phyloP scores from a whole-genome alignment of 1,140 invertebrate species.

The Trinorchestia longiramus region DNA sequence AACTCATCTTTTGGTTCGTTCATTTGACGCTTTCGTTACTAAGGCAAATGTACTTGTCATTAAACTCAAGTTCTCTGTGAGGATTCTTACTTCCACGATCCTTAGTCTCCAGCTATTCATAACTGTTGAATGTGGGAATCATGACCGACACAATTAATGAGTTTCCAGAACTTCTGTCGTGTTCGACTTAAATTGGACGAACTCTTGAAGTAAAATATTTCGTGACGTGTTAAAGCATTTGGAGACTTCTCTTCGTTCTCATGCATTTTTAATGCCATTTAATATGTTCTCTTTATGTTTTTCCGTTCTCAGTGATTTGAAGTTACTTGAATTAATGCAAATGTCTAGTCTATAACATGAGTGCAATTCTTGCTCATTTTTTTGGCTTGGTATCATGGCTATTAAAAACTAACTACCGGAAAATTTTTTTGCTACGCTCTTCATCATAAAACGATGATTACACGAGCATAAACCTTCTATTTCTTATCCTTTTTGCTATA shows the following conservation, averaged over 20 bases:
- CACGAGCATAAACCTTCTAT: background rate
- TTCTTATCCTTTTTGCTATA: background rate
- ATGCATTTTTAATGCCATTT: slow-evolving; percentile 14
- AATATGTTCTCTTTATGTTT: background rate
- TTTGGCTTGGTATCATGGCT: background rate
- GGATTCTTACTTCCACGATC: background rate
- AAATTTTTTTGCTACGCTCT: background rate
- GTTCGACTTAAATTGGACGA: slow-evolving; percentile 1
- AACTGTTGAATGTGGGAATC: no score
- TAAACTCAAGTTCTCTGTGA: background rate
- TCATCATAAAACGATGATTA: background rate
- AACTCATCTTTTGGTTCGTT: no score
- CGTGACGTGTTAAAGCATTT: background rate
- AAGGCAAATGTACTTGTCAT: no score
- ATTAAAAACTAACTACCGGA: background rate
- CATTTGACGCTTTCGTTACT: no score
- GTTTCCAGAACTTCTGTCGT: background rate
- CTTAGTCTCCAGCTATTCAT: background rate
- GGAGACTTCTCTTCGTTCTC: background rate
- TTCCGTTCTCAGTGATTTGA: background rate
- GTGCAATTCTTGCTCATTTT: background rate
- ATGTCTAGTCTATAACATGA: background rate
- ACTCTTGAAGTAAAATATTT: background rate
- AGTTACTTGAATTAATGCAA: background rate
- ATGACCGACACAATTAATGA: no score